Evolutionary conservation across 2,113 vertebrate genomes (phyloP).

Genomic region (Xenopus tropicalis): UCB_Xtro_10.0 CM004444.2:129931501-129932000

Average conservation of each 20-base stretch:
- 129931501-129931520: no score
- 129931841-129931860: no score
- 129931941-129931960: no score
- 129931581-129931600: constrained; percentile 12
- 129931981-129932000: no score
- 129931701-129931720: constrained; percentile 20
- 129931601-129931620: constrained; percentile 28
- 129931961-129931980: no score
- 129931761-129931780: not conserved
- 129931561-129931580: constrained; percentile 11
- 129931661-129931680: constrained; percentile 16
- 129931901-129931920: no score
- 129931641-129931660: constrained; percentile 26
- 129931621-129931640: constrained; percentile 28
- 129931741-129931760: constrained; percentile 9
- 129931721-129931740: constrained; percentile 21
- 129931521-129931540: no score
- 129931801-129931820: not conserved
- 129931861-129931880: no score
- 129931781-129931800: constrained; percentile 1
- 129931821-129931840: no score
- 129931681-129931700: constrained; percentile 28
- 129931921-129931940: no score
- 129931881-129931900: no score
- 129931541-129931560: no score